Conservation (phyloP, 2,888 invertebrate genomes). For the Dusona sp. region DNA sequence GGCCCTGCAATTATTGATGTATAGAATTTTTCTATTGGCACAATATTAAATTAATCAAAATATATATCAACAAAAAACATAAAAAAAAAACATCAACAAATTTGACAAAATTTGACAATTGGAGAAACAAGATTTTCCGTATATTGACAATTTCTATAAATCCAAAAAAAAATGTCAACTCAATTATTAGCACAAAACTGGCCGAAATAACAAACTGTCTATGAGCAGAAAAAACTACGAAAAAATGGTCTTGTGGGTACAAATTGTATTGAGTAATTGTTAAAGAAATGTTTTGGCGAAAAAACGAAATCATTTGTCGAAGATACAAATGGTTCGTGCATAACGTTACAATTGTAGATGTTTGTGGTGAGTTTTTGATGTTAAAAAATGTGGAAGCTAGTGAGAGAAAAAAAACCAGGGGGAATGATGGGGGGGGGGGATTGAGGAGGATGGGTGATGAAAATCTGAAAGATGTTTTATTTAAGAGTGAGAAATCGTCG, state of each 20-base stretch:
- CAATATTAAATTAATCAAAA: background rate
- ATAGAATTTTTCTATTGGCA: no score
- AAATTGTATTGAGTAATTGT: background rate
- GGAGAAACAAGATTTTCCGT: background rate
- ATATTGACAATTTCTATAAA: background rate
- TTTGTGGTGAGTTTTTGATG: background rate
- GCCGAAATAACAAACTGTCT: no score
- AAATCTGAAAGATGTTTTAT: conserved; percentile 41
- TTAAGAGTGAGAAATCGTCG: conserved; percentile 56
- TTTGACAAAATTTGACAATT: background rate
- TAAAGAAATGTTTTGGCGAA: background rate
- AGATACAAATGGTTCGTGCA: background rate
- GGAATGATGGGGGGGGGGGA: background rate
- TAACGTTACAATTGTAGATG: background rate
- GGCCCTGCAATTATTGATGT: no score
- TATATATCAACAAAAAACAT: background rate
- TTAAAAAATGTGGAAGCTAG: background rate
- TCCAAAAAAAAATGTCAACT: background rate
- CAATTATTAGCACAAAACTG: background rate
- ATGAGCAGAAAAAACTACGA: no score
- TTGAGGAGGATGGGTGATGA: background rate
- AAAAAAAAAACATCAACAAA: background rate
- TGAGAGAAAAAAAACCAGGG: background rate
- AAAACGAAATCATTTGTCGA: background rate
- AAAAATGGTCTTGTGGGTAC: background rate